Conservation (phyloP, 2,113 vertebrate species). For the Suricata suricatta region DNA sequence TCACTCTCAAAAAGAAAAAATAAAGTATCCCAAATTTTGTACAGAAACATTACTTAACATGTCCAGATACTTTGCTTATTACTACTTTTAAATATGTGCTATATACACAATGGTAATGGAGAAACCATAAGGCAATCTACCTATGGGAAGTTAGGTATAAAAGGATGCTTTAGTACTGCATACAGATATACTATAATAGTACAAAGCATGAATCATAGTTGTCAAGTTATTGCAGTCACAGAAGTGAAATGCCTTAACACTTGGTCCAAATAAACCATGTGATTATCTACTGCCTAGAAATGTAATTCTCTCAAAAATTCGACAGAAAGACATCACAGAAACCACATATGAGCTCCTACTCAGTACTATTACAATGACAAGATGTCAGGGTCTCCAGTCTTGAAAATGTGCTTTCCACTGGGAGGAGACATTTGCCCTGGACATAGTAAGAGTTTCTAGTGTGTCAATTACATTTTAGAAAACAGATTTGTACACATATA, state of each 20-base stretch:
- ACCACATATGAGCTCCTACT: neutral
- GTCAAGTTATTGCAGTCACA: neutral
- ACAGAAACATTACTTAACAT: neutral
- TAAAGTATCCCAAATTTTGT: neutral
- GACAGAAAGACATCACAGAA: neutral
- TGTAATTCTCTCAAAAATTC: neutral
- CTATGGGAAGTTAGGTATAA: neutral
- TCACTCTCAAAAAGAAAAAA: no score
- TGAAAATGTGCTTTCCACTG: neutral
- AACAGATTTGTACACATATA: neutral
- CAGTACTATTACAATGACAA: neutral
- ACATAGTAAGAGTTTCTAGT: no score
- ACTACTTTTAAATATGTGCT: neutral
- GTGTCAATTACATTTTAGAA: neutral
- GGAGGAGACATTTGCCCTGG: neutral
- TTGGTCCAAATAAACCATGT: neutral
- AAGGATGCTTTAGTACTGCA: neutral
- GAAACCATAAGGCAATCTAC: neutral
- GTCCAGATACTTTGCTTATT: neutral
- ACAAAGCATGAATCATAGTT: neutral
- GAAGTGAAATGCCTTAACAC: neutral
- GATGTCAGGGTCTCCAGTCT: neutral
- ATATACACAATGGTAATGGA: neutral
- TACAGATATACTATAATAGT: neutral
- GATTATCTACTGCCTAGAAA: neutral